Evolutionary conservation across 1,140 invertebrate genomes (phyloP), one percentile per base, ranked within the genome.

Genomic region (Sitodiplosis mosellana): DNA sequence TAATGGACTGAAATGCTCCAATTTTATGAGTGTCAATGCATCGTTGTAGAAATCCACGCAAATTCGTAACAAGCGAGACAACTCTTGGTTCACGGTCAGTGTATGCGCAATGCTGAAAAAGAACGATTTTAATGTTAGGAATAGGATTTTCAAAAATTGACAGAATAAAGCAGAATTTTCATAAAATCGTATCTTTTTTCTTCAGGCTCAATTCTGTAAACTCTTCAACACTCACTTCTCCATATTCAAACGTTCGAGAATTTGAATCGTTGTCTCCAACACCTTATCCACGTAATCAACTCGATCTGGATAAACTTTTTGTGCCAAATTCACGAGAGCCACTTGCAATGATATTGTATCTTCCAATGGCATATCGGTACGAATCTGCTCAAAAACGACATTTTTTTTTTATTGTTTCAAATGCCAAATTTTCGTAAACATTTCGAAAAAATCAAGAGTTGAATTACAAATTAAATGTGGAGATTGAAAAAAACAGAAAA

Each of bases 271-370:
- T 45, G 88, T 89, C 48, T 87, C 78, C 41, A 98, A 72, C 34
- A 98, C 92, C 62, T 91, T 88, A 64, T 98, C 91, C 2, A 97
- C 90, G 64, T 93, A 96, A 63, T 92, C 87, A 12, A 94, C 79
- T 59, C 86, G 76, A 56, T 94, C 87, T 1, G 89, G 85, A 68
- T 98, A 97, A 62, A 93, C 96, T 58, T 96, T 94, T 48, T 96
- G 79, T 0, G 93, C 92, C 46, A 99, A 70, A 67, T 94, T 95
- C 27, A 96, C 77, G 2, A 99, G 67, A 1, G 95, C 88, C 34
- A 97, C 87, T 72, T 99, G 91, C 18, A 99, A 70, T 10, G 90
- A 83, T 37, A 99, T 82, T 60, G 95, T 92, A 66, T 99, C 94
- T 69, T 99, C 94, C 1, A 87, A 69, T 1, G 92, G 85, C 81